These are phyloP conservation scores for Vesta saturnalis DNA, from an alignment of 2,888 invertebrate species.

Conservation along the genomic window DNA sequence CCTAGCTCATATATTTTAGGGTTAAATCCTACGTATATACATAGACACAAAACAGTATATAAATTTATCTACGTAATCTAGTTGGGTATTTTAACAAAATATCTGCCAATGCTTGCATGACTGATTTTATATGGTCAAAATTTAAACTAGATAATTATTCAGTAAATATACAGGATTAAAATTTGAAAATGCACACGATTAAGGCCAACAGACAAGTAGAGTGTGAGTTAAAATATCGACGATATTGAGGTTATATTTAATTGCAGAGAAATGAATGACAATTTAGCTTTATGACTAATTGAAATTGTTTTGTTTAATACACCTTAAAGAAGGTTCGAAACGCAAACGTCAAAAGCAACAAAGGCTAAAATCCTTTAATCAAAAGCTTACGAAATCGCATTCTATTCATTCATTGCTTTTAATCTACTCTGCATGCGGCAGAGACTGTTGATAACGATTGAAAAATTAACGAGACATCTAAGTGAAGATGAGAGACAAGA, in stretches of 20 bases:
- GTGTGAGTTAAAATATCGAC: conserved; percentile 16
- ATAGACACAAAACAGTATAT: conserved; percentile 18
- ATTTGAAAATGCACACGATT: conserved; percentile 13
- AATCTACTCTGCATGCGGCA: conserved; percentile 33
- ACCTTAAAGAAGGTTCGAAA: conserved; percentile 30
- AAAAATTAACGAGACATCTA: conserved; percentile 45
- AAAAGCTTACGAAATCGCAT: conserved; percentile 31
- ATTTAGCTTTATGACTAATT: conserved; percentile 4
- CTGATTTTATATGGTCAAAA: conserved; percentile 25
- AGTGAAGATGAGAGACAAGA: conserved; percentile 42
- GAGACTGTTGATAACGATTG: conserved; percentile 41
- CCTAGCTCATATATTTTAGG: conserved; percentile 30
- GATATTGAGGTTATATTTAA: conserved; percentile 16
- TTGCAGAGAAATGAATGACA: conserved; percentile 19
- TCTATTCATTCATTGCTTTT: conserved; percentile 35
- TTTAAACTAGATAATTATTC: conserved; percentile 29
- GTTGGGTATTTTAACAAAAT: conserved; percentile 28
- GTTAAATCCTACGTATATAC: no score
- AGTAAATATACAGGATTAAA: no score
- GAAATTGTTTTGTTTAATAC: conserved; percentile 23
- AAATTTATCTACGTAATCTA: conserved; percentile 31
- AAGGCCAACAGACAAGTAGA: conserved; percentile 20
- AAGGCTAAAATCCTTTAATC: conserved; percentile 31
- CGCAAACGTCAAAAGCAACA: conserved; percentile 29
- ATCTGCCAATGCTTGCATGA: conserved; percentile 27